These are phyloP conservation scores for Sitta carolinensis DNA, from an alignment of 2,797 vertebrate genomes.

Conservation along the genomic window DNA sequence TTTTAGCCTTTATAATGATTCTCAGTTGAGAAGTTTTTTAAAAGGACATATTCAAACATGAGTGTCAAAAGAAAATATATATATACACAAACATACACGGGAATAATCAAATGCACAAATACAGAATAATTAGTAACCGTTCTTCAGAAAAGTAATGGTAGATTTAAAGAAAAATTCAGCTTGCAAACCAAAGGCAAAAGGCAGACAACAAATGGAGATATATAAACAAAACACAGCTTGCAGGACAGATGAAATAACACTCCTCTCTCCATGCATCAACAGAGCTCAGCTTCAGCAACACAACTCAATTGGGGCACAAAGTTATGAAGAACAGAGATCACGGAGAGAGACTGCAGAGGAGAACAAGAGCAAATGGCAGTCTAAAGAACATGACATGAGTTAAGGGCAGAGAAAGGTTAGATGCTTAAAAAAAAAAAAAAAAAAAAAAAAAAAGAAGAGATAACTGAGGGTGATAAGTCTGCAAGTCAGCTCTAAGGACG, in stretches of 20 bases:
- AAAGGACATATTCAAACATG: neutral
- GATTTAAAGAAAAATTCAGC: neutral
- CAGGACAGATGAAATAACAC: conserved; percentile 35
- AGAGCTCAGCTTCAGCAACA: neutral
- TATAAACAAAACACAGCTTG: conserved; percentile 46
- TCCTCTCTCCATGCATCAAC: neutral
- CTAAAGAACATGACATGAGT: neutral
- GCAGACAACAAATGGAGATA: neutral
- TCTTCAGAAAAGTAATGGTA: neutral
- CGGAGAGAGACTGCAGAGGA: neutral
- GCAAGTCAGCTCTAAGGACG: neutral
- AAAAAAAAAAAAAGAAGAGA: neutral
- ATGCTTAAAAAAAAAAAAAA: neutral
- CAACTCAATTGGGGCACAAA: neutral
- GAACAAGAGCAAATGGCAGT: neutral
- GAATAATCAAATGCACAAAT: neutral
- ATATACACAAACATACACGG: accelerated
- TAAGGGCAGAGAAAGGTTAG: neutral
- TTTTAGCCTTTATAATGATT: neutral
- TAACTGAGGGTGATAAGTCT: neutral
- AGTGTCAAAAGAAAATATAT: neutral
- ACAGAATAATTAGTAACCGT: neutral
- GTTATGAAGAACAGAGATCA: neutral
- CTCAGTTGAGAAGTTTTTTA: neutral
- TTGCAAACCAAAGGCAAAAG: conserved; percentile 1